Conservation (phyloP, 2,797 vertebrate species). For the Crypturellus tataupa region DNA sequence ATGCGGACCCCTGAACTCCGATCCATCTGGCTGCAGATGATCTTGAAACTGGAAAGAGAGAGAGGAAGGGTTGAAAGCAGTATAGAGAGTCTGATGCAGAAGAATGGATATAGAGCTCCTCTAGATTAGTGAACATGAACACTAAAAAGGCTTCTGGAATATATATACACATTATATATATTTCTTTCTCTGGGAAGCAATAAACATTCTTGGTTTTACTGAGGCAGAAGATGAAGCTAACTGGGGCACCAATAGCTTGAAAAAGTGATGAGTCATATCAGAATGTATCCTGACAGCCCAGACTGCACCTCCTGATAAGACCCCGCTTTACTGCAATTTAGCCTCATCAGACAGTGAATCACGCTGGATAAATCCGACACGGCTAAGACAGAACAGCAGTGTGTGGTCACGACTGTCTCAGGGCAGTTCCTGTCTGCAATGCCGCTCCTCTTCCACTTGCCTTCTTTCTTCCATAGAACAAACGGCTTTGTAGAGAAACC, state of each 20-base stretch:
- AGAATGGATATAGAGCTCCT: not conserved
- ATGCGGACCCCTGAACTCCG: not conserved
- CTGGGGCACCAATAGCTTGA: slow-evolving; percentile 21
- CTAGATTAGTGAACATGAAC: not conserved
- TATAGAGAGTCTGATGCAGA: not conserved
- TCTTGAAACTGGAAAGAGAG: not conserved
- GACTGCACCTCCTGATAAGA: not conserved
- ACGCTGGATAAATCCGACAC: not conserved
- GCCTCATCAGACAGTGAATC: not conserved
- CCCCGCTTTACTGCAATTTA: not conserved
- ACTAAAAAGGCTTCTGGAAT: not conserved
- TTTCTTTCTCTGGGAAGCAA: slow-evolving; percentile 25
- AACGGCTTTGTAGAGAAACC: not conserved
- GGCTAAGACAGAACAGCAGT: not conserved
- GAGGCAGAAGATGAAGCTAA: not conserved
- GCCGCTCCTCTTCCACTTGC: not conserved
- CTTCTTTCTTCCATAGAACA: not conserved
- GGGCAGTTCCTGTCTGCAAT: not conserved
- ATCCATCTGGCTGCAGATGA: not conserved
- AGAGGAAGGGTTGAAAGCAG: not conserved
- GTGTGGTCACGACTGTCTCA: not conserved
- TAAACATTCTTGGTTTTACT: not conserved
- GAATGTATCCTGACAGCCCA: slow-evolving; percentile 9
- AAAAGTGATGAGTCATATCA: slow-evolving; percentile 30
- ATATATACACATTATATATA: not conserved